Percentiles rank a stretch among this genome's conserved stretches.
phyloP scores from a whole-genome alignment of 2,888 invertebrate species.

The Amphipoea oculea region DNA sequence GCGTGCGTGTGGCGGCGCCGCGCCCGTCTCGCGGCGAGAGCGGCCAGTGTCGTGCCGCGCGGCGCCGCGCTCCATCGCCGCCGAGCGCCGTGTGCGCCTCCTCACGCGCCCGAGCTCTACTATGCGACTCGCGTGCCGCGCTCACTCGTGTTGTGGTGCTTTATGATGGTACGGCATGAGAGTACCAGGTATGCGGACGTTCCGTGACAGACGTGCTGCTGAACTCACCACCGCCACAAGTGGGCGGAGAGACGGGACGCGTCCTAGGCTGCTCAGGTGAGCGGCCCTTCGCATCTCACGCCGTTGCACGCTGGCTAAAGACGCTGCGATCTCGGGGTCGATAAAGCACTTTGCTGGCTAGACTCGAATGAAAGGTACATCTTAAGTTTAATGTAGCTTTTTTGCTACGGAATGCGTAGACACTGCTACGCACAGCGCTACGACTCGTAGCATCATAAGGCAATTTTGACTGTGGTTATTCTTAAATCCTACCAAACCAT shows the following conservation, averaged over 20 bases:
- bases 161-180: constrained; percentile 89
- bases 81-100: constrained; percentile 71
- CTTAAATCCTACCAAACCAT: constrained; percentile 1
- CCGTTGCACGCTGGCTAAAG: constrained; percentile 78
- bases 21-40: constrained; percentile 79
- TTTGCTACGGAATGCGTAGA: constrained; percentile 68
- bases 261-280: constrained; percentile 87
- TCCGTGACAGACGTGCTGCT: constrained; percentile 83
- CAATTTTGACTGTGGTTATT: constrained; percentile 23
- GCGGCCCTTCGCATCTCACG: constrained; percentile 84
- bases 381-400: constrained; percentile 39
- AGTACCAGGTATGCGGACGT: constrained; percentile 89
- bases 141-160: constrained; percentile 87
- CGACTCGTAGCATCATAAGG: constrained; percentile 42
- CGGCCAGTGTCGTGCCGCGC: constrained; percentile 81
- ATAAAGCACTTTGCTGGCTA: constrained; percentile 77
- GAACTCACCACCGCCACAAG: constrained; percentile 85
- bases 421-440: constrained; percentile 60
- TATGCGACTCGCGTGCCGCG: constrained; percentile 86
- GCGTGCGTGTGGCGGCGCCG: constrained; percentile 84
- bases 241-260: constrained; percentile 86
- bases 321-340: constrained; percentile 86
- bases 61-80: constrained; percentile 77
- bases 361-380: constrained; percentile 59
- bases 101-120: constrained; percentile 72